phyloP scores from a whole-genome alignment of 2,797 vertebrate species.

The Ataeniobius toweri region DNA sequence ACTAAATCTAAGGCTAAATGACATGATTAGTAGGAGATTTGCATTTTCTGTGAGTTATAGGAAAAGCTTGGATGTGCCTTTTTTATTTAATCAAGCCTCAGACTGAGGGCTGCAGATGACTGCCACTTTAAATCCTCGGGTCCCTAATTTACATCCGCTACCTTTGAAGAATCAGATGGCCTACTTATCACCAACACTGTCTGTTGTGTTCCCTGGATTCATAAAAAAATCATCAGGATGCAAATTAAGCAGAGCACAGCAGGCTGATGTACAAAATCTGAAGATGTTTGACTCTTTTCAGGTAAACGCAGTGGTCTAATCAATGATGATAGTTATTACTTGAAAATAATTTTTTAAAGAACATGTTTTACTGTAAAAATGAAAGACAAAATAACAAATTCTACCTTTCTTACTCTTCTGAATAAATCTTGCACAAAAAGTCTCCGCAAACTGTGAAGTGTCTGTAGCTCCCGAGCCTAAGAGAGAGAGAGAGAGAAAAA shows the following conservation, averaged over 20 bases:
- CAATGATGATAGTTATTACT: not conserved
- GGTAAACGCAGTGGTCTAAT: conserved; percentile 6
- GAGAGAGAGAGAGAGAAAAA: not conserved
- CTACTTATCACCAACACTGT: conserved; percentile 57
- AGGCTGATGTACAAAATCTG: conserved; percentile 7
- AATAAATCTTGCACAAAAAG: conserved; percentile 95
- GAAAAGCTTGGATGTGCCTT: conserved; percentile 19
- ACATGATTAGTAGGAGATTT: conserved; percentile 19
- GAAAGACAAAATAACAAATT: not conserved
- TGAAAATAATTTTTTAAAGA: not conserved
- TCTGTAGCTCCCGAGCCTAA: conserved; percentile 97
- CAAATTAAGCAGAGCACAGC: conserved; percentile 47
- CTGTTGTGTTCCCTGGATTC: conserved; percentile 52
- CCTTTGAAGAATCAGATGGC: conserved; percentile 66
- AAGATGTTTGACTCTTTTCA: conserved; percentile 20
- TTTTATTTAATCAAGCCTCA: conserved; percentile 23
- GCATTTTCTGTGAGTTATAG: conserved; percentile 17
- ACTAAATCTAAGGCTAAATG: not conserved
- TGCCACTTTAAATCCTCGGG: conserved; percentile 6
- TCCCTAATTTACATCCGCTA: conserved; percentile 57
- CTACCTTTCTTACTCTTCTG: conserved; percentile 92
- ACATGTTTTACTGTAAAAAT: not conserved
- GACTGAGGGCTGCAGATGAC: conserved; percentile 30
- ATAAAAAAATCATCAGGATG: conserved; percentile 58
- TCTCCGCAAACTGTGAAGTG: conserved; percentile 93